These are phyloP conservation scores for Eupithecia centaureata DNA, from an alignment of 2,888 invertebrate genomes.

Conservation along the genomic window DNA sequence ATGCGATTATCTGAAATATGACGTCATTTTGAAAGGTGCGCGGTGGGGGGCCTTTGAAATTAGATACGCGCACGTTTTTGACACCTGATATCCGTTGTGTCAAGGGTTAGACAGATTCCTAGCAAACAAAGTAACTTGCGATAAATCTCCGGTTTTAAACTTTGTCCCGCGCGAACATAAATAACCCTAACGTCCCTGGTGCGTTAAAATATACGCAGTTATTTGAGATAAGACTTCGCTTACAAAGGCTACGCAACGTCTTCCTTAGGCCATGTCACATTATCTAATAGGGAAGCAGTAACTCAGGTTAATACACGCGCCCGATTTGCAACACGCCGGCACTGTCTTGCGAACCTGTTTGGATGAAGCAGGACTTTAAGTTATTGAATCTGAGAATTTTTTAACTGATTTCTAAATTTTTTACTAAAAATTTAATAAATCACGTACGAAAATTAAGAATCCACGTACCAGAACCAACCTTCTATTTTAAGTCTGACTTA, in stretches of 20 bases:
- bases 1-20: no score
- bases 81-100: no score
- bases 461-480: no score
- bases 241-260: constrained; percentile 72
- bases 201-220: constrained; percentile 67
- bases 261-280: constrained; percentile 63
- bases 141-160: constrained; percentile 75
- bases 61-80: no score
- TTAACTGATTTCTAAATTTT: neutral
- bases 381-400: neutral
- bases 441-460: no score
- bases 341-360: constrained; percentile 24
- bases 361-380: constrained; percentile 3
- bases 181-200: constrained; percentile 68
- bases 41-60: no score
- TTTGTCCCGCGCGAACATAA: constrained; percentile 68
- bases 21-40: no score
- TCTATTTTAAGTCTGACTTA: no score
- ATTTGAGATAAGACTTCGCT: constrained; percentile 71
- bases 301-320: constrained; percentile 33
- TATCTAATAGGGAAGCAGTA: constrained; percentile 39
- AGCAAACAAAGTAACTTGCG: constrained; percentile 57
- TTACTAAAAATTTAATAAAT: no score
- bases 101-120: constrained; percentile 33
- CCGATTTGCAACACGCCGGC: constrained; percentile 23